A percentile compares a stretch with the other conserved stretches of the same genome.
phyloP scores from a whole-genome alignment of 23 tunicate species.

The Halocynthia roretzi region DNA sequence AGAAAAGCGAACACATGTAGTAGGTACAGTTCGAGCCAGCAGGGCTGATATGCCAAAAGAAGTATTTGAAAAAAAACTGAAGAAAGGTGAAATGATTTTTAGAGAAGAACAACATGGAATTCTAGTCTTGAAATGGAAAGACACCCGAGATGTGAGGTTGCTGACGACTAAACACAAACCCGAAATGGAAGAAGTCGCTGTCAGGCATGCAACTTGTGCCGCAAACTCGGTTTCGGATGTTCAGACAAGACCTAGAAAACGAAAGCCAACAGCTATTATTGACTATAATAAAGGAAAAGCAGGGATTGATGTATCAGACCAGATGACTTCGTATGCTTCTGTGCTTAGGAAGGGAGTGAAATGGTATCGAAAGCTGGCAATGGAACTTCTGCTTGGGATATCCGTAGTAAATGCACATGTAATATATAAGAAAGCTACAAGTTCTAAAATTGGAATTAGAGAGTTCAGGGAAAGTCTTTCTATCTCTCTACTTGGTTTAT shows the following conservation, averaged over 20 bases:
- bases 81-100: constrained; percentile 31
- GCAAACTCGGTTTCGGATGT: too few relatives aligned
- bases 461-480: too few relatives aligned
- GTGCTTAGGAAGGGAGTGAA: constrained; percentile 28
- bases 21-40: constrained; percentile 28
- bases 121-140: constrained; percentile 27
- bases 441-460: too few relatives aligned
- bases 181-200: too few relatives aligned
- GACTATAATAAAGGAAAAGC: constrained; percentile 33
- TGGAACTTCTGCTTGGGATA: constrained; percentile 14
- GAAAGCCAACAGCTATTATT: constrained; percentile 14
- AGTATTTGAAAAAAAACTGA: constrained; percentile 21
- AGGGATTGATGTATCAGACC: constrained; percentile 28
- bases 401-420: constrained; percentile 24
- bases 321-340: constrained; percentile 28
- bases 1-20: constrained; percentile 23
- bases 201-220: too few relatives aligned
- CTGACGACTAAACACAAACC: constrained; percentile 10
- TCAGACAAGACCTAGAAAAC: too few relatives aligned
- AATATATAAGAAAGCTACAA: constrained; percentile 5
- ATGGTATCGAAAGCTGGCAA: constrained; percentile 25
- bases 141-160: constrained; percentile 25
- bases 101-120: constrained; percentile 31
- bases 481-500: too few relatives aligned
- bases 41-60: constrained; percentile 17